Base-by-base conservation (phyloP, 2,888 invertebrate species). In the Aleiodes testaceus region DNA sequence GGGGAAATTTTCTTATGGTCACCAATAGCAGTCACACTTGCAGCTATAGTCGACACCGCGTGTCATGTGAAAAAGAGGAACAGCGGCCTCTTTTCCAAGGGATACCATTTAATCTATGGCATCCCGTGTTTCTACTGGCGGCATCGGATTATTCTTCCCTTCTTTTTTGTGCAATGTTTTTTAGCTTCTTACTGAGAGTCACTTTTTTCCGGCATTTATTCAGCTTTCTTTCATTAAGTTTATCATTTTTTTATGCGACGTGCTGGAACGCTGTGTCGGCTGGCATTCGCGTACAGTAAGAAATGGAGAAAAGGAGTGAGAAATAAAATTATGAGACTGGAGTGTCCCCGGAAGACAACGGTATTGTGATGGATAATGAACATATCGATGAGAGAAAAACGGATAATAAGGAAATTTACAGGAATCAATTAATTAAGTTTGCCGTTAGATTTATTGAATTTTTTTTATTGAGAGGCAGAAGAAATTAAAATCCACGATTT, bases 101-200 rank as follows among this genome's bases (percentile, higher is more conserved):
- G 70, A 66, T 69, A 74, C 49, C 69, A 69, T 75, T 75, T 67
- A 70, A 75, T 73, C 72, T 70, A 68, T 66, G 55, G 69, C 26
- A 71, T 72, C 16, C 70, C 70, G 47, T 14, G n/a, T 55, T 18
- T 63, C 49, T 55, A 66, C 14, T 18, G 47, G 59, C 42, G 42
- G 49, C 49, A 66, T 63, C 61, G 70, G 42, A 65, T 59, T 59
- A 42, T 18, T 16, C 61, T 61, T 30, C 64, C 69, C 61, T 47
- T 64, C 52, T 66, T 49, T 1, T 52, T 26, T 45, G 30, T 66
- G 42, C 22, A 61, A 16, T 9, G 18, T 42, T 61, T 45, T 44
- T 11, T 6, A 44, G 14, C 50, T 63, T 44, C 18, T 12, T 18
- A 47, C 50, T 16, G 3, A 18, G 1, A 1, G 64, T 30, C 9